Percentiles rank a stretch among this genome's conserved stretches.
Conservation (phyloP, 2,797 vertebrate species). For the Argentina silus region DNA sequence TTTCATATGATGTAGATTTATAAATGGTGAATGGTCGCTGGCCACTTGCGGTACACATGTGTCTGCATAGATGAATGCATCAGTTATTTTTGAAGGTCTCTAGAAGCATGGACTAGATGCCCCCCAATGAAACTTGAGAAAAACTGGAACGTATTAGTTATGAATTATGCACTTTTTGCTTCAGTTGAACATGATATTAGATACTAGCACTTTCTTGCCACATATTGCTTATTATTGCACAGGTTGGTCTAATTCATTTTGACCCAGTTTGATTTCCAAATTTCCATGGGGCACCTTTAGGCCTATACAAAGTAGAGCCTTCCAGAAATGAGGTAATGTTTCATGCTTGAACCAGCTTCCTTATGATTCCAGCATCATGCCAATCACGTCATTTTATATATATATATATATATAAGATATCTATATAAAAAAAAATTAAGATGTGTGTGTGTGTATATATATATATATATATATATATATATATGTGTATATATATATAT, state of each 20-base stretch:
- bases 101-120: constrained; percentile 30
- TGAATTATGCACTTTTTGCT: constrained; percentile 55
- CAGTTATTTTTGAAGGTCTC: constrained; percentile 41
- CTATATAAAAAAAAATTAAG: too few relatives aligned
- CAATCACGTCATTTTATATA: constrained; percentile 18
- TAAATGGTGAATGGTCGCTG: constrained; percentile 22
- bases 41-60: constrained; percentile 31
- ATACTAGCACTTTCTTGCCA: constrained; percentile 12
- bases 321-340: constrained; percentile 34
- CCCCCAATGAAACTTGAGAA: constrained; percentile 33
- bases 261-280: not conserved
- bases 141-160: constrained; percentile 23
- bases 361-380: constrained; percentile 47
- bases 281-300: constrained; percentile 27
- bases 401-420: too few relatives aligned
- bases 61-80: constrained; percentile 21
- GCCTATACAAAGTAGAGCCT: constrained; percentile 25
- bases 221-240: constrained; percentile 20
- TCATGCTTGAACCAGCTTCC: constrained; percentile 54
- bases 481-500: too few relatives aligned
- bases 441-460: too few relatives aligned
- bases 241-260: constrained; percentile 26
- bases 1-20: constrained; percentile 25
- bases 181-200: constrained; percentile 9
- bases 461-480: too few relatives aligned